Conservation (phyloP, 2,797 vertebrate species). For the Anguilla obscura region DNA sequence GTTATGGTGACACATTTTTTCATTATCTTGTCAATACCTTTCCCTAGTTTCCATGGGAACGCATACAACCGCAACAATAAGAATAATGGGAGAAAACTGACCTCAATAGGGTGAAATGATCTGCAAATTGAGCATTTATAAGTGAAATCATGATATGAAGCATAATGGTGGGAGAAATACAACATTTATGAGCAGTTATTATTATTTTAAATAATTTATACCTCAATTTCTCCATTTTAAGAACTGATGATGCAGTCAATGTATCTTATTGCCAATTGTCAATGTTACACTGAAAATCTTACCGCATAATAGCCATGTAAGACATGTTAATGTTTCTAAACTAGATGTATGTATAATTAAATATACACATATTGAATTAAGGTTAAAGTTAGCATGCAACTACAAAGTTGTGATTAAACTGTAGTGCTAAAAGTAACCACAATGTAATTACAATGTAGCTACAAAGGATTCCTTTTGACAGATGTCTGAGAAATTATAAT, state of each 20-base stretch:
- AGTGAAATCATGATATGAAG: background rate
- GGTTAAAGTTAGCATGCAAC: background rate
- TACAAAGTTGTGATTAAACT: background rate
- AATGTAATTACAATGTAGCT: background rate
- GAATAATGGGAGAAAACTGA: background rate
- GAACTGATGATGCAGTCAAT: background rate
- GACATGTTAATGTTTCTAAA: background rate
- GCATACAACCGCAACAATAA: constrained; percentile 8
- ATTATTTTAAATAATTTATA: background rate
- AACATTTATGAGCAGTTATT: background rate
- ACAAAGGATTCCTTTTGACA: background rate
- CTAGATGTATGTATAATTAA: background rate
- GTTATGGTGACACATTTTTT: background rate
- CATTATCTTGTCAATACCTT: constrained; percentile 24
- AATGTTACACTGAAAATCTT: background rate
- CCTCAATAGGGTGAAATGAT: constrained; percentile 17
- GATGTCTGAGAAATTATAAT: background rate
- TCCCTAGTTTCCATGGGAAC: constrained; percentile 41
- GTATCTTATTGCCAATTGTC: background rate
- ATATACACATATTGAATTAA: background rate
- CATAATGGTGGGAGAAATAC: background rate
- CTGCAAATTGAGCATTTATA: background rate
- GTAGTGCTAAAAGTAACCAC: background rate
- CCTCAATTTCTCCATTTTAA: background rate
- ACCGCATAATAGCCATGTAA: background rate